phyloP scores from a whole-genome alignment of 2,797 vertebrate genomes.

The Tapirus indicus region DNA sequence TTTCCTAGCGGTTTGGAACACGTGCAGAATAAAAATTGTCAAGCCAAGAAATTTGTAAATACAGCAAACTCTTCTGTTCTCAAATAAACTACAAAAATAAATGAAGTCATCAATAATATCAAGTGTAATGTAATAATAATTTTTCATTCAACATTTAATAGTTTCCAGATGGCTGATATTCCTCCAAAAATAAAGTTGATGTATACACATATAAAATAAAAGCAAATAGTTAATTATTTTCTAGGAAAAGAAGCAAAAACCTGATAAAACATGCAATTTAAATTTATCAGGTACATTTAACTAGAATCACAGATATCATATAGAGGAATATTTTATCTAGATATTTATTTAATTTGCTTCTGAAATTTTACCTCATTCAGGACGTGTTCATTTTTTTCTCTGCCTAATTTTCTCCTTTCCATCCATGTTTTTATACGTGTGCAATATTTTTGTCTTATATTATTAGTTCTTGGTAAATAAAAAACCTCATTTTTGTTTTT shows the following conservation, averaged over 20 bases:
- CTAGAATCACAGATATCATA: background rate
- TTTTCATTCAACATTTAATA: slow-evolving; percentile 69
- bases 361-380: slow-evolving; percentile 32
- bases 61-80: slow-evolving; percentile 48
- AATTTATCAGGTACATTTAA: slow-evolving; percentile 41
- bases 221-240: slow-evolving; percentile 53
- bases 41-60: slow-evolving; percentile 61
- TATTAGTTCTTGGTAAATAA: background rate
- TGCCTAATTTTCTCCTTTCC: slow-evolving; percentile 3
- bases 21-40: slow-evolving; percentile 44
- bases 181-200: slow-evolving; percentile 53
- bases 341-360: slow-evolving; percentile 10
- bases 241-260: slow-evolving; percentile 42
- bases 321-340: background rate
- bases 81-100: slow-evolving; percentile 76
- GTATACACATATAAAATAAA: slow-evolving; percentile 60
- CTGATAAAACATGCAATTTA: slow-evolving; percentile 38
- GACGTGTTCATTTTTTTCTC: background rate
- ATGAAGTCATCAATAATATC: slow-evolving; percentile 66
- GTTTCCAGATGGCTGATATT: slow-evolving; percentile 69
- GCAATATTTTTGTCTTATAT: background rate
- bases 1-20: slow-evolving; percentile 50
- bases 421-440: background rate
- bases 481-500: slow-evolving; percentile 28
- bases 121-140: slow-evolving; percentile 71